A percentile compares a stretch with the other conserved stretches of the same genome.
phyloP scores from a whole-genome alignment of 2,797 vertebrate species.

The Poecilia velifera region DNA sequence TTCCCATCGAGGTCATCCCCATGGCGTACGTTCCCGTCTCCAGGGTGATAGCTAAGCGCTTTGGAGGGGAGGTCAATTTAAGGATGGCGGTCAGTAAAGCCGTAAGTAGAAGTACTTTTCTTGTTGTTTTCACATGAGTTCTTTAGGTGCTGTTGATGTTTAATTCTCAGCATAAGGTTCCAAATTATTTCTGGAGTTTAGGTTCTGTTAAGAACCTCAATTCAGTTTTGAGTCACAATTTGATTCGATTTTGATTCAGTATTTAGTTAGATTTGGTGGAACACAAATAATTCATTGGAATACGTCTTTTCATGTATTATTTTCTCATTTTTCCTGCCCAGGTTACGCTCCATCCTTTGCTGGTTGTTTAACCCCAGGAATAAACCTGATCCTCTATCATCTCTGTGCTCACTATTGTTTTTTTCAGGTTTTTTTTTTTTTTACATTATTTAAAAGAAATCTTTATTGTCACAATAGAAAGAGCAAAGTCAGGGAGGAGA shows the following conservation, averaged over 20 bases:
- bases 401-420: no score
- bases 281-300: neutral
- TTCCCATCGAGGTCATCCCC: constrained; percentile 95
- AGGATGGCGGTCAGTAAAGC: constrained; percentile 97
- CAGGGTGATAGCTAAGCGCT: constrained; percentile 83
- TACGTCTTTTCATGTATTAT: neutral
- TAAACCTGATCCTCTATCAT: no score
- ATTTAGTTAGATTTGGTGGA: neutral
- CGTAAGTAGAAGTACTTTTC: constrained; percentile 77
- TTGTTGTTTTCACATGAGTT: neutral
- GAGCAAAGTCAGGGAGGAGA: no score
- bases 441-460: no score
- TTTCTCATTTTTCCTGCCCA: neutral
- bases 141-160: neutral
- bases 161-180: neutral
- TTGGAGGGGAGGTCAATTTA: constrained; percentile 87
- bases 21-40: constrained; percentile 93
- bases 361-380: no score
- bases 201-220: neutral
- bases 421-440: no score
- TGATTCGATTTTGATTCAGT: neutral
- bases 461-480: no score
- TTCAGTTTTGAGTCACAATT: neutral
- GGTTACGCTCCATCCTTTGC: no score
- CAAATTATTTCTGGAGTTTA: neutral